These are phyloP conservation scores for Hylaeus anthracinus DNA, from an alignment of 1,140 invertebrate species.

Conservation along the genomic window DNA sequence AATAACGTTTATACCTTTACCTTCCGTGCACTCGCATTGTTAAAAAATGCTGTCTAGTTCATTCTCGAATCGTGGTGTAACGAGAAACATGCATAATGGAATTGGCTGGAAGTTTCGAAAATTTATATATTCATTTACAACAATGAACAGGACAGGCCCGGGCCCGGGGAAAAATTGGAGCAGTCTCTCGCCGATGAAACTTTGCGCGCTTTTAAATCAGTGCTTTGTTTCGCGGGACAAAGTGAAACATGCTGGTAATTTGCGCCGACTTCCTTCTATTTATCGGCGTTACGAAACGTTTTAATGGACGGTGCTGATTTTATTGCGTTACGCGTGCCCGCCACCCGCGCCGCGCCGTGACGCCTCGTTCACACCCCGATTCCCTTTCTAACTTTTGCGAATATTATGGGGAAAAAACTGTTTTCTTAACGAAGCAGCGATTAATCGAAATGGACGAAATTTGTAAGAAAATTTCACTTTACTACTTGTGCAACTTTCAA, in stretches of 20 bases:
- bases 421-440: no score
- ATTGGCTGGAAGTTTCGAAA: background rate
- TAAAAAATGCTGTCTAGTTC: background rate
- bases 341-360: no score
- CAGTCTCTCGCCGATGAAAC: background rate
- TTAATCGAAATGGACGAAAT: no score
- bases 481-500: no score
- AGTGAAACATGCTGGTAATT: constrained; percentile 43
- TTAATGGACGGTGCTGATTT: constrained; percentile 9
- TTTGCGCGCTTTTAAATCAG: constrained; percentile 31
- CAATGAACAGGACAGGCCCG: background rate
- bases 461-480: no score
- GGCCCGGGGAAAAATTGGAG: constrained; percentile 3
- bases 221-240: constrained; percentile 32
- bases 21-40: background rate
- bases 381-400: no score
- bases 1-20: background rate
- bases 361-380: no score
- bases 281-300: constrained; percentile 29
- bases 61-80: no score
- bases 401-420: no score
- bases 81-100: background rate
- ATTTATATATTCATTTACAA: constrained; percentile 20
- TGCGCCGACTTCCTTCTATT: constrained; percentile 21
- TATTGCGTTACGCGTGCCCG: constrained; percentile 7